Conservation (phyloP, 2,797 vertebrate genomes). For the Chaenodraco wilsoni region DNA sequence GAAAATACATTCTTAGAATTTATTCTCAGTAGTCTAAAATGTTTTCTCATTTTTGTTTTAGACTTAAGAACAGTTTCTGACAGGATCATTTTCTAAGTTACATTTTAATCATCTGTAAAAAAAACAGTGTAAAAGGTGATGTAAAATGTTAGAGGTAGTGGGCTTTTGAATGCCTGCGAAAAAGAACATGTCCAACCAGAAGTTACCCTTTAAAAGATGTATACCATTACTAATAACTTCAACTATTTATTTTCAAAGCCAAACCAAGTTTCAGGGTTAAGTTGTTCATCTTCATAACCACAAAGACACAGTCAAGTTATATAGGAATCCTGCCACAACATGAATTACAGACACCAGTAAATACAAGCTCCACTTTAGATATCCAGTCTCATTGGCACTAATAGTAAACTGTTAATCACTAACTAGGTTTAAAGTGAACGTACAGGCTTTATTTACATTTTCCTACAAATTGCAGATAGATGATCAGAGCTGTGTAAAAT, state of each 20-base stretch:
- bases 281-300: not conserved
- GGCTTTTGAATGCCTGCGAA: not conserved
- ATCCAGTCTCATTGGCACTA: not conserved
- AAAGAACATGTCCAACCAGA: not conserved
- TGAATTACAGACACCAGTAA: not conserved
- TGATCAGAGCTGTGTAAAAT: slow-evolving; percentile 9
- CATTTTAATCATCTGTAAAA: too few species aligned
- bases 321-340: not conserved
- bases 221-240: not conserved
- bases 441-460: not conserved
- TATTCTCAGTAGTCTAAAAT: too few species aligned
- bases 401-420: not conserved
- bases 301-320: not conserved
- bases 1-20: too few species aligned
- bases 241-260: slow-evolving; percentile 6
- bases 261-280: not conserved
- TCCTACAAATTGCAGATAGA: not conserved
- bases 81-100: too few species aligned
- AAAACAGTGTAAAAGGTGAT: not conserved
- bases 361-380: slow-evolving; percentile 10
- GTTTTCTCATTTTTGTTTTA: too few species aligned
- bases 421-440: not conserved
- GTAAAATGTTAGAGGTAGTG: not conserved
- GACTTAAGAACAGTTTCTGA: too few species aligned
- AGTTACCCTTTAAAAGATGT: not conserved